Percentiles rank a stretch among this genome's conserved stretches.
These are phyloP conservation scores for Colossoma macropomum DNA, from an alignment of 2,113 vertebrate species.

Conservation along the genomic window DNA sequence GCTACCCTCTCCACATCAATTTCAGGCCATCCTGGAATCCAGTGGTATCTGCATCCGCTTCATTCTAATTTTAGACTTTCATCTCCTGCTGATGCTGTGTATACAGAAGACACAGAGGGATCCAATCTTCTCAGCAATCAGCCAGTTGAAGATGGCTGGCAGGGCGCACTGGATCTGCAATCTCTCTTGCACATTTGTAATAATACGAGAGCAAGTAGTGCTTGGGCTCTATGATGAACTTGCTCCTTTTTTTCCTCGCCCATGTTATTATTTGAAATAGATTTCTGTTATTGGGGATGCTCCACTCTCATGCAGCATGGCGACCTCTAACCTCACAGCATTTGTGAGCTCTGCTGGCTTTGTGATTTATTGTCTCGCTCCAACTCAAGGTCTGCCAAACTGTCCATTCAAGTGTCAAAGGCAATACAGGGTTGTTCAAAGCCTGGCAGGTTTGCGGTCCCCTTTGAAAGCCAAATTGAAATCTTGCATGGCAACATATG, in stretches of 20 bases:
- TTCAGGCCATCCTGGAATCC: conserved; percentile 11
- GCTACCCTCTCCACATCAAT: conserved; percentile 11
- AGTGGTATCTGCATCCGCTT: conserved; percentile 28
- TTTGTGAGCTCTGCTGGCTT: conserved; percentile 6
- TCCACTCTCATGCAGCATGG: background rate
- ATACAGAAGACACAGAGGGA: conserved; percentile 15
- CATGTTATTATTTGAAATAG: conserved; percentile 39
- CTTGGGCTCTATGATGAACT: conserved; percentile 22
- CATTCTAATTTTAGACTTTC: conserved; percentile 44
- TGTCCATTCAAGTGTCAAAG: background rate
- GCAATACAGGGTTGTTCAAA: background rate
- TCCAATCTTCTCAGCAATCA: conserved; percentile 47
- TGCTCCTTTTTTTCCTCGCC: conserved; percentile 11
- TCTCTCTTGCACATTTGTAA: conserved; percentile 33
- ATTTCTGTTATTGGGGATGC: conserved; percentile 36
- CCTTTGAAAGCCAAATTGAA: conserved; percentile 11
- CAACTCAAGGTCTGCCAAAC: background rate
- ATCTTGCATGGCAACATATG: background rate
- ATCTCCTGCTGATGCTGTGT: conserved; percentile 27
- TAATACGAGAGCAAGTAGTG: conserved; percentile 25
- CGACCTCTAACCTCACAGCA: conserved; percentile 43
- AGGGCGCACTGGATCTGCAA: background rate
- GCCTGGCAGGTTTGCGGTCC: conserved; percentile 9
- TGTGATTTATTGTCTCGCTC: conserved; percentile 42
- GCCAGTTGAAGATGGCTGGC: background rate